Evolutionary conservation across 2,888 invertebrate genomes (phyloP), one percentile per base, ranked within the genome.

Genomic region (Oconnorella tubifera): DNA sequence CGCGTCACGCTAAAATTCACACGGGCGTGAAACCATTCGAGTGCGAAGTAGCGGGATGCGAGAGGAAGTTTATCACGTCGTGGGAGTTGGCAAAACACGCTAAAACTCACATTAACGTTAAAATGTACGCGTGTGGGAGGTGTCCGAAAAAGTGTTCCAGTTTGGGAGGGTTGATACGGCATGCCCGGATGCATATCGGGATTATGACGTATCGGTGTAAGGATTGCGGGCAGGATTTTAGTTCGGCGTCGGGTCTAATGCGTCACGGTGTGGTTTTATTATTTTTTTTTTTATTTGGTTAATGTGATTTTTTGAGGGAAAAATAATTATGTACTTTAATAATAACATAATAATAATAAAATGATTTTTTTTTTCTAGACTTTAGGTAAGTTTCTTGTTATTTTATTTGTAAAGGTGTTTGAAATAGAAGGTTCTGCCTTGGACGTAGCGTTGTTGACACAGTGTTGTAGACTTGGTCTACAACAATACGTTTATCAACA

Each of bases 31-130:
- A 51, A 23, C 53, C 53, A 10, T 51, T 19, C 25, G 53, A 19
- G 14, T 51, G 53, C 25, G 53, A 51, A 6, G 10, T 6, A 10
- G 14, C 4, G 25, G 53, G 53, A 25, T 51, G 53, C 25, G 53
- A 51, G 6, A 10, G 53, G 25, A 51, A 25, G 53, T 51, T 51
- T 27, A 51, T 51, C 25, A 19, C 53, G 53, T 51, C 53, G 53
- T 51, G 53, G 53, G 53, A 51, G 53, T 25, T 51, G 53, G 53
- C 53, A 51, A 51, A 51, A 27, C 53, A 51, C 25, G 14, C 10
- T 19, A 10, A 25, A 25, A 51, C 53, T 10, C 53, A 51, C 25
- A 23, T 23, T 6, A 27, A 51, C 25, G 25, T 51, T 6, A 51
- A 51, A 25, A 10, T 10, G 25, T 51, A 51, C 25, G 53, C 53